Evolutionary conservation across 2,888 invertebrate genomes (phyloP).

Genomic region (Amiota mariae): DNA sequence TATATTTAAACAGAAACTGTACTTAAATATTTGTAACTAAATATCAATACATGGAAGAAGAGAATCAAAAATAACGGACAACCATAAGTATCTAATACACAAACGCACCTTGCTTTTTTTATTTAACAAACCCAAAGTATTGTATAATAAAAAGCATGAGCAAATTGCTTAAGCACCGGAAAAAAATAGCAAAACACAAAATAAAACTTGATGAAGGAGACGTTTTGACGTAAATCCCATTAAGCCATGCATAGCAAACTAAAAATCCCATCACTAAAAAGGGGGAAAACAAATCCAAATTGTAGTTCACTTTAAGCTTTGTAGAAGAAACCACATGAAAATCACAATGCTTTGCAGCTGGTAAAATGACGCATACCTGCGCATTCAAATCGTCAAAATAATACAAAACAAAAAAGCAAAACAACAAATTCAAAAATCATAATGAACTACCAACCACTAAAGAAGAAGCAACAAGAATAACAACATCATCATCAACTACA

Average conservation of each 20-base stretch:
- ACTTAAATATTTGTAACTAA: too few species aligned
- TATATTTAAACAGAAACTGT: too few species aligned
- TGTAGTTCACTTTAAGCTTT: not conserved
- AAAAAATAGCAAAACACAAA: conserved; percentile 13
- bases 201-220: conserved; percentile 17
- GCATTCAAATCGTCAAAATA: conserved; percentile 48
- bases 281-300: not conserved
- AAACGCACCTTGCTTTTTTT: conserved; percentile 46
- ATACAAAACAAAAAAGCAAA: not conserved
- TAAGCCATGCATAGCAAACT: conserved; percentile 43
- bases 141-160: too few species aligned
- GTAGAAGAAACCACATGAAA: not conserved
- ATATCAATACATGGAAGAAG: not conserved
- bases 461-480: conserved; percentile 55
- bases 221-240: conserved; percentile 29
- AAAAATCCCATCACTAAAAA: not conserved
- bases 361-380: conserved; percentile 61
- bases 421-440: conserved; percentile 9
- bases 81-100: conserved; percentile 17
- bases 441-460: conserved; percentile 50
- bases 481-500: not conserved
- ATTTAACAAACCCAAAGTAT: not conserved
- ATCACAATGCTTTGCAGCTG: conserved; percentile 42
- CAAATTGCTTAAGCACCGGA: not conserved
- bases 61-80: conserved; percentile 4